phyloP scores from a whole-genome alignment of 2,888 invertebrate species.

The Myopa testacea region DNA sequence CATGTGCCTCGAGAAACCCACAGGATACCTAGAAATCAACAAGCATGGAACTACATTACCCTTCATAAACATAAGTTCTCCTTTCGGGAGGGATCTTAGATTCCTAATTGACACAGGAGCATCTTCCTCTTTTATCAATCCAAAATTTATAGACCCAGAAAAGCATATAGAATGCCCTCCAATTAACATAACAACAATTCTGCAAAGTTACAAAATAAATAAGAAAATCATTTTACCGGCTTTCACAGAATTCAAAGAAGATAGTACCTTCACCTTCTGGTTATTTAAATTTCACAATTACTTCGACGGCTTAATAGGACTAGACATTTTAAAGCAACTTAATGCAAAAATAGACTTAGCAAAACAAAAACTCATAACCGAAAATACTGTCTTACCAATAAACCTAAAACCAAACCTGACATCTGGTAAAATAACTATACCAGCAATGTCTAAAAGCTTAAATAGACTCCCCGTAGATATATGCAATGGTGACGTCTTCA shows the following conservation, averaged over 20 bases:
- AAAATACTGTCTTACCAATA: neutral
- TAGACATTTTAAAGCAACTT: constrained; percentile 10
- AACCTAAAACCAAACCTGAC: constrained; percentile 18
- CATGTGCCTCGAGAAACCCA: constrained; percentile 29
- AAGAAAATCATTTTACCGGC: too few relatives aligned
- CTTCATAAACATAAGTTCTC: constrained; percentile 3
- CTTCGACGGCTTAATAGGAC: constrained; percentile 18
- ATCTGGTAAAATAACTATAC: neutral
- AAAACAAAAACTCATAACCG: neutral
- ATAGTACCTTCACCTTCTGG: neutral
- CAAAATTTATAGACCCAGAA: constrained; percentile 14
- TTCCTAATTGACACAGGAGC: constrained; percentile 36
- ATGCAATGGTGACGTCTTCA: neutral
- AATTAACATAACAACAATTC: too few relatives aligned
- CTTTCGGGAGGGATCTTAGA: constrained; percentile 28
- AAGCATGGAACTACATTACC: constrained; percentile 10
- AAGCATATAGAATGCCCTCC: constrained; percentile 13
- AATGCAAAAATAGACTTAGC: constrained; percentile 16
- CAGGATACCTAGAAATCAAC: constrained; percentile 31
- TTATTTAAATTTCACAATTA: constrained; percentile 22
- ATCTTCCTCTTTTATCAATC: constrained; percentile 25
- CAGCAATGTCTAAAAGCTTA: neutral
- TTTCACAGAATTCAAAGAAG: too few relatives aligned
- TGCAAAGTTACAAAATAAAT: too few relatives aligned
- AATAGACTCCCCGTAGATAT: constrained; percentile 2